A percentile compares a stretch with the other conserved stretches of the same genome.
phyloP scores from a whole-genome alignment of 2,797 vertebrate genomes.

The Columba guinea region DNA sequence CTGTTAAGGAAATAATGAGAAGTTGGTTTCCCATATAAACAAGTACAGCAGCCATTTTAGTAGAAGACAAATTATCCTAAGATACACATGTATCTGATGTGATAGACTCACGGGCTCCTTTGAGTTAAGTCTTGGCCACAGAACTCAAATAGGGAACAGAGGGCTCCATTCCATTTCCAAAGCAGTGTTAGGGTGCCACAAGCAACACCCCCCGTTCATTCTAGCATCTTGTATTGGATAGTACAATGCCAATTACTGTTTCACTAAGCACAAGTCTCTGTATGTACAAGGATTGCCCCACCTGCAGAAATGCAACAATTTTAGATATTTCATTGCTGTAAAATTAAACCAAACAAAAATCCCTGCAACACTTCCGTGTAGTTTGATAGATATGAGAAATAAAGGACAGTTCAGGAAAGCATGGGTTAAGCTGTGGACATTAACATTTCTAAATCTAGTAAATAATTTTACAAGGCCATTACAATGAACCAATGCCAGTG shows the following conservation, averaged over 20 bases:
- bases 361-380: background rate
- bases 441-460: background rate
- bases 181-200: background rate
- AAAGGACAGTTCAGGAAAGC: background rate
- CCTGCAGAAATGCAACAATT: background rate
- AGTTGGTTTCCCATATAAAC: background rate
- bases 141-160: background rate
- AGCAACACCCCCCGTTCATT: background rate
- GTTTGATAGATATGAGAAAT: background rate
- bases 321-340: background rate
- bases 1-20: background rate
- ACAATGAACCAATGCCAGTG: conserved; percentile 24
- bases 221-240: too few species aligned
- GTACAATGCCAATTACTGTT: background rate
- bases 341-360: background rate
- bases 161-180: background rate
- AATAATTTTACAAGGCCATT: conserved; percentile 11
- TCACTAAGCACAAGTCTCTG: background rate
- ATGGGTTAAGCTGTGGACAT: background rate
- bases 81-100: rapidly evolving
- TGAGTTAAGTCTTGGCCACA: background rate
- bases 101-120: background rate
- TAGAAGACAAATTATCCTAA: background rate
- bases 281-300: background rate
- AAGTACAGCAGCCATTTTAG: background rate